phyloP scores from a whole-genome alignment of 2,113 vertebrate genomes.

The Ciconia stormi region DNA sequence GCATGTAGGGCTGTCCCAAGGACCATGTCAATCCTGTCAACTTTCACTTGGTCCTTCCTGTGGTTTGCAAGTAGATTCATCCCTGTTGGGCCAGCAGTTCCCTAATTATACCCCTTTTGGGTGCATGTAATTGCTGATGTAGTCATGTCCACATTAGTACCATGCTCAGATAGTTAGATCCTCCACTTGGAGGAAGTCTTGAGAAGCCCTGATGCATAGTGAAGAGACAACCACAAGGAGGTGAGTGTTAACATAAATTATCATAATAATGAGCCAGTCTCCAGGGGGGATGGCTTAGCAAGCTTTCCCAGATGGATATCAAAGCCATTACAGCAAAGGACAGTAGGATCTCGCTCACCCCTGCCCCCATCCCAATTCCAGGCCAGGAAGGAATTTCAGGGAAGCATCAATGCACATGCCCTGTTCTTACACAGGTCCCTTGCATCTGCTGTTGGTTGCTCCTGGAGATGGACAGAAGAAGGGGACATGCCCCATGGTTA shows the following conservation, averaged over 20 bases:
- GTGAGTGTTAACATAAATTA: background rate
- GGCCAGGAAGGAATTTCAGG: background rate
- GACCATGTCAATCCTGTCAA: background rate
- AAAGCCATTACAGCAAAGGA: background rate
- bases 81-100: background rate
- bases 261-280: background rate
- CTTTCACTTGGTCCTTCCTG: background rate
- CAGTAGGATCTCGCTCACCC: background rate
- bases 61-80: background rate
- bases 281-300: background rate
- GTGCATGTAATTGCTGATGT: background rate
- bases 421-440: background rate
- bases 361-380: background rate
- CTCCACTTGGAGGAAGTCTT: background rate
- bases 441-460: background rate
- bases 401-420: too few species aligned
- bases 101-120: background rate
- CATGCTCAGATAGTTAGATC: background rate
- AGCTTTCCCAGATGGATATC: background rate
- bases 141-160: background rate
- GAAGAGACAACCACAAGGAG: background rate
- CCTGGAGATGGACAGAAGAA: background rate
- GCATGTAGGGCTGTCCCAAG: background rate
- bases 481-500: background rate
- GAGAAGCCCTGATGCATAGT: background rate